A percentile compares a stretch with the other conserved stretches of the same genome.
phyloP scores from a whole-genome alignment of 2,888 invertebrate species.

The Hesperia comma region DNA sequence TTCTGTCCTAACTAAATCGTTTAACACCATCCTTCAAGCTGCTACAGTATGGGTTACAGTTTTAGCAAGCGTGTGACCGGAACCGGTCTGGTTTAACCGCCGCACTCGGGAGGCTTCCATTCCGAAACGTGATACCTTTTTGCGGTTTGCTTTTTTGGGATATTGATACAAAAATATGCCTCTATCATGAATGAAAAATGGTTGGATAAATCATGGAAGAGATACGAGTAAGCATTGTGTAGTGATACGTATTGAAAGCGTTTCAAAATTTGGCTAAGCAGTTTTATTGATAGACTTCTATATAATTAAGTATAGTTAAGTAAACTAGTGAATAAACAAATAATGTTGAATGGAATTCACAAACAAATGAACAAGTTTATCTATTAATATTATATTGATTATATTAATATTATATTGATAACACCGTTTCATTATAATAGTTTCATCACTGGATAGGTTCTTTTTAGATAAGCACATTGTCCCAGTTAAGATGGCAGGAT shows the following conservation, averaged over 20 bases:
- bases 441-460: constrained; percentile 3
- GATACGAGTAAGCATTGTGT: not conserved
- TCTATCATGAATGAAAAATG: not conserved
- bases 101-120: constrained; percentile 45
- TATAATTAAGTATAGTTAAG: not conserved
- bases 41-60: constrained; percentile 18
- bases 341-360: not conserved
- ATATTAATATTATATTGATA: too few relatives aligned
- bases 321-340: not conserved
- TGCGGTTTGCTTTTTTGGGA: constrained; percentile 46
- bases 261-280: not conserved
- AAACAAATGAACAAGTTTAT: too few relatives aligned
- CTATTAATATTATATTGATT: too few relatives aligned
- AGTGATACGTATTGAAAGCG: not conserved
- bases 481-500: constrained; percentile 29
- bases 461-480: constrained; percentile 14
- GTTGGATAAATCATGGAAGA: not conserved
- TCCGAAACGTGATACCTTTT: constrained; percentile 45
- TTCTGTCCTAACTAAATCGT: not conserved
- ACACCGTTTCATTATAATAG: not conserved
- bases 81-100: constrained; percentile 44
- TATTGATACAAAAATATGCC: constrained; percentile 32
- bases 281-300: not conserved
- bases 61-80: constrained; percentile 54
- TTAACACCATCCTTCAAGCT: not conserved